Conservation (phyloP, 2,113 vertebrate genomes). For the Vulpes vulpes region DNA sequence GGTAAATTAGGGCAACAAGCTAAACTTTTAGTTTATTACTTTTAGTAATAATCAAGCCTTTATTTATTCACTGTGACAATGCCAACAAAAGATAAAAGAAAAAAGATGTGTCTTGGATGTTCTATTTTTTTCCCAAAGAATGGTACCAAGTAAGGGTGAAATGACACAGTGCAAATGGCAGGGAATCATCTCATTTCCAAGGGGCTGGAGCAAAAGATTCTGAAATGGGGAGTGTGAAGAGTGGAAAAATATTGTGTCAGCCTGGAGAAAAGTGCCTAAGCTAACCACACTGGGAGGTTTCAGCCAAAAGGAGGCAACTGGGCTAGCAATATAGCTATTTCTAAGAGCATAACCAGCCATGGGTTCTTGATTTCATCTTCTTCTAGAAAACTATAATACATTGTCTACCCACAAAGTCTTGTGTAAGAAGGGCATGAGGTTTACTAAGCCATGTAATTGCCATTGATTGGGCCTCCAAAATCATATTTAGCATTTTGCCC, state of each 20-base stretch:
- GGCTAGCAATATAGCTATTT: neutral
- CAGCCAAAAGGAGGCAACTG: neutral
- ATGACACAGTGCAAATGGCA: neutral
- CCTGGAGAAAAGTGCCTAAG: neutral
- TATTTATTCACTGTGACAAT: neutral
- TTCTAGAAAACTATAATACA: neutral
- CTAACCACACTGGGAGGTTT: neutral
- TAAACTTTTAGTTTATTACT: neutral
- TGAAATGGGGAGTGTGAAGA: neutral
- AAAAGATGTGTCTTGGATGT: neutral
- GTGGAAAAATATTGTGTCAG: neutral
- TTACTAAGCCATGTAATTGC: neutral
- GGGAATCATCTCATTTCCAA: neutral
- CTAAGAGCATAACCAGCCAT: neutral
- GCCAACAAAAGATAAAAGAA: neutral
- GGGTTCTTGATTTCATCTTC: neutral
- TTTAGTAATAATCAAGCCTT: neutral
- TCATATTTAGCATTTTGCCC: neutral
- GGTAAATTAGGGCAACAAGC: neutral
- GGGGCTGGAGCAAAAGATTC: neutral
- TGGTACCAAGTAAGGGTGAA: neutral
- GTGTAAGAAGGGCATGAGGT: neutral
- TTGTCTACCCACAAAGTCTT: neutral
- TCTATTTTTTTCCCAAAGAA: neutral
- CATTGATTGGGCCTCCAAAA: neutral